Conservation (phyloP, 1,140 invertebrate species). For the Diorhabda sublineata region DNA sequence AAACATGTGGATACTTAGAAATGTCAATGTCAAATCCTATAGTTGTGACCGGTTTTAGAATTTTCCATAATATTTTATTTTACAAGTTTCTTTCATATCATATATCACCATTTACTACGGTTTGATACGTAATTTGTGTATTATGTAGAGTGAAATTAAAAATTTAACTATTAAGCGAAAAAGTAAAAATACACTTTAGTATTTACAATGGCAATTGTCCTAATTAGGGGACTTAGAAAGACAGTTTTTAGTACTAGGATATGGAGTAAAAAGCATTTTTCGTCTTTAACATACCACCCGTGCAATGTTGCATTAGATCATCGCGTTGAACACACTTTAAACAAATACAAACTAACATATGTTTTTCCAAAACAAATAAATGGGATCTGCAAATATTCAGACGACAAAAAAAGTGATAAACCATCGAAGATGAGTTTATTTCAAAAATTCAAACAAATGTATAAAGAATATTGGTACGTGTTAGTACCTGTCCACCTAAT, state of each 20-base stretch:
- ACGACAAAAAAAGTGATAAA: slow-evolving; percentile 4
- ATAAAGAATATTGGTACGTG: slow-evolving; percentile 93
- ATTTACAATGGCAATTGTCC: slow-evolving; percentile 2
- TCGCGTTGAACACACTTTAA: no score
- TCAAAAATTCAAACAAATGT: slow-evolving; percentile 85
- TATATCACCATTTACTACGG: no score
- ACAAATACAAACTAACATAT: background rate
- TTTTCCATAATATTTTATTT: no score
- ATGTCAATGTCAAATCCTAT: no score
- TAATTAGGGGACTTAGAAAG: background rate
- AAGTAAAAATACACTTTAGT: no score
- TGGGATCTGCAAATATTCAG: background rate
- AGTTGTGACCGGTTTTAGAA: no score
- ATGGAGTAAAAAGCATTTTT: slow-evolving; percentile 11
- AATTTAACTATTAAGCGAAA: no score
- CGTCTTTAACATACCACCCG: background rate
- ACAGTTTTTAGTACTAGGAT: background rate
- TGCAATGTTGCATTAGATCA: background rate
- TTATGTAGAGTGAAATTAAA: no score
- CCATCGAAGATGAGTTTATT: slow-evolving; percentile 60
- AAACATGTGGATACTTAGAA: no score
- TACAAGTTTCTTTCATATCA: no score
- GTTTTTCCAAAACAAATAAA: background rate
- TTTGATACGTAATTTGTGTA: no score
- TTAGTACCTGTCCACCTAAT: slow-evolving; percentile 83